Evolutionary conservation across 1,140 invertebrate genomes (phyloP).

Genomic region (Chionoecetes opilio): DNA sequence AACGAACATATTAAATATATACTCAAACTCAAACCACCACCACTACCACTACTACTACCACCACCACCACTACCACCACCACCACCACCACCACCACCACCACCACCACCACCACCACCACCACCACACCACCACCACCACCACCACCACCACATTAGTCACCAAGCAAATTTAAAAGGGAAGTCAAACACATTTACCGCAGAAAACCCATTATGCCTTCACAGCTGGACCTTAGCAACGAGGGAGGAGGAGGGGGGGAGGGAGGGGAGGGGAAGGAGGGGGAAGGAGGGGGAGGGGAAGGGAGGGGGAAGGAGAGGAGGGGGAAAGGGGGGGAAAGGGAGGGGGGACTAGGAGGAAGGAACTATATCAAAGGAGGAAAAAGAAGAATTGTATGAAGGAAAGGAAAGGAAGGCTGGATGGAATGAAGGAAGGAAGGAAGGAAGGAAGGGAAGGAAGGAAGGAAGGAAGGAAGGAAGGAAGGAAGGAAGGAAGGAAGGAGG

Average conservation of each 20-base stretch:
- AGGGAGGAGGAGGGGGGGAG: background rate
- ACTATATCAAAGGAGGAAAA: background rate
- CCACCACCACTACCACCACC: background rate
- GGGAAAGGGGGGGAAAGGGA: background rate
- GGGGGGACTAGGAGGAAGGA: background rate
- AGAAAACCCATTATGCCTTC: background rate
- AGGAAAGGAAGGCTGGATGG: background rate
- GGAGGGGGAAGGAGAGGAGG: background rate
- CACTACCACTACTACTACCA: background rate
- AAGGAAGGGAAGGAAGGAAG: background rate
- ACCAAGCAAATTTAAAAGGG: background rate
- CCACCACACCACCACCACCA: background rate
- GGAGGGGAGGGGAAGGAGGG: background rate
- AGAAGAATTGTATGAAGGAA: background rate
- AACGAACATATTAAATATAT: background rate
- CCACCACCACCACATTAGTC: background rate
- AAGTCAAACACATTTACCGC: constrained; percentile 3
- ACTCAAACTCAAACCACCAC: background rate
- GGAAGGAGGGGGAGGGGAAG: background rate
- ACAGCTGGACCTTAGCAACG: background rate
- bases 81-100: background rate
- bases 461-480: background rate
- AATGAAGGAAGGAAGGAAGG: background rate
- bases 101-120: background rate
- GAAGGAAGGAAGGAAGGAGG: background rate